Base-by-base conservation (phyloP, 2,797 vertebrate species). In the Gadopsis marmoratus region DNA sequence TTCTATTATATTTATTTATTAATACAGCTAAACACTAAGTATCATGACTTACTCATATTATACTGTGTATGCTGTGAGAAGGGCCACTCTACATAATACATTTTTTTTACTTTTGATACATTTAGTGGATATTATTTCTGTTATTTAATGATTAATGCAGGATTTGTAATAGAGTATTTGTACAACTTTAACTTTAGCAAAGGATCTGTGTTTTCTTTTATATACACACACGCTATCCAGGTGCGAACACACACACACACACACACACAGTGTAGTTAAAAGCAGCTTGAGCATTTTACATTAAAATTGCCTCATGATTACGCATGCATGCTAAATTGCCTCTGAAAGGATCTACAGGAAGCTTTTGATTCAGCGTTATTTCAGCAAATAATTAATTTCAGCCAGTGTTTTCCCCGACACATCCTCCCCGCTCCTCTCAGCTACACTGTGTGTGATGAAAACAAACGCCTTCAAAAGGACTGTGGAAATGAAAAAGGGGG, bases 261-360 rank as follows among this genome's bases (percentile, higher is more conserved):
- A 33, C 65, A 73, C 65, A 75, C 69, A 16, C 71, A 35, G 67
- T 45, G 59, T 65, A 39, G 48, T 59, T 60, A 58, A 74, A 60
- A 60, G 66, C 84, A 76, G 85, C 81, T 43, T 8, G 19, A 81
- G 72, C 64, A 4, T 84, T 85, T 87, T 62, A 77, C 80, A 83
- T 81, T 43, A 79, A 88, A 88, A 88, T 59, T 54, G n/a, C 80
- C 78, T 86, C 83, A 75, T 89, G 74, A 59, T 81, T 84, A 85
- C 86, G 70, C 81, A 87, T 72, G 69, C 50, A 11, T 76, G 76
- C 60, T 39, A 77, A 86, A 53, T 6, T 74, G 77, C 83, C 61
- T 76, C 59, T 75, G 85, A 78, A 48, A 76, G 14, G 21, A 74
- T 71, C 76, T 11, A 47, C 39, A 0, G 81, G 73, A 48, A 83